Evolutionary conservation across 2,797 vertebrate species (phyloP), one percentile per base, ranked within the genome.

Genomic region (Premnoplex brunnescens): DNA sequence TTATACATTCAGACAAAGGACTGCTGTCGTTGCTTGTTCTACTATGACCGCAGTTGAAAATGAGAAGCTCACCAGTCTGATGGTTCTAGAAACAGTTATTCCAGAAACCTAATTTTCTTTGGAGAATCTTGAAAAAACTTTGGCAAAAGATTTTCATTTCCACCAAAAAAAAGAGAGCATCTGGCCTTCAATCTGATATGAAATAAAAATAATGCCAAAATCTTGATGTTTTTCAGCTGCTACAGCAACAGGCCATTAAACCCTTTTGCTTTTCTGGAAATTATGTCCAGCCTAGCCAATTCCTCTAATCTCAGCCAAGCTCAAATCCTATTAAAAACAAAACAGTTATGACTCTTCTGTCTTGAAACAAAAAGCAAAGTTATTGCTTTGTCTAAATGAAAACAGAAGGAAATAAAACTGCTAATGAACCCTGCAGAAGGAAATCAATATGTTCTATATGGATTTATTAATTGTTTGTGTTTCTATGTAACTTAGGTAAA

Each of bases 401-500:
- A 81, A 62, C 14, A 55, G 26, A 67, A 75, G 76, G 85, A 92
- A 76, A 23, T 36, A 44, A 62, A 86, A 37, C n/a, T 72, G 28
- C 19, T 90, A 59, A 28, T 80, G 75, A 81, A 56, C 7, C 64
- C 51, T 93, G 91, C 66, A 21, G 66, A 91, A 43, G 10, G 14
- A 90, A 90, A 67, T 82, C 30, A 58, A 8, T 79, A 12, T 73
- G 14, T 56, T 86, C 73, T 59, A 32, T 81, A 39, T 69, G 49
- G 30, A 82, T 17, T 4, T 36, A 82, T 77, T 85, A 64, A 91
- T 89, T 86, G 10, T 62, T 79, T 62, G 2, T 93, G 54, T 43
- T 69, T 94, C 34, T 96, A 4, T 96, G 48, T 93, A 54, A 96
- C 71, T 24, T 69, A 97, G 97, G 60, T 81, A 88, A 96, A 85